Percentiles rank a stretch among this genome's conserved stretches.
phyloP scores from a whole-genome alignment of 2,888 invertebrate species.

The Morpho achilles region DNA sequence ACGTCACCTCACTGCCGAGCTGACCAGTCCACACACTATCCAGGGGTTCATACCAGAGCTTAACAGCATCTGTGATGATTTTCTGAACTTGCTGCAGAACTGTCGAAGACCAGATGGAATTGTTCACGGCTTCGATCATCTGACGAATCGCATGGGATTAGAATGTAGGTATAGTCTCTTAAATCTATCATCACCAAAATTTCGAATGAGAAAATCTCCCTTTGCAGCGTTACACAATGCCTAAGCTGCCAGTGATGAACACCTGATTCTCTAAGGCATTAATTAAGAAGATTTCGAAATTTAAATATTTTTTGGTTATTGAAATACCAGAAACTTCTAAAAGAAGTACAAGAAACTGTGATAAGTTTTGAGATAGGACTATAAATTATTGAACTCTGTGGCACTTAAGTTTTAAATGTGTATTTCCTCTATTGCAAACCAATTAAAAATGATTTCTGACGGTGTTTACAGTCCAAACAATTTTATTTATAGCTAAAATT shows the following conservation, averaged over 20 bases:
- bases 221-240: too few species aligned
- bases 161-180: conserved; percentile 80
- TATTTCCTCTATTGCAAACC: background rate
- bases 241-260: too few species aligned
- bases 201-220: background rate
- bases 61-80: conserved; percentile 87
- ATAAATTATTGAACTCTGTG: background rate
- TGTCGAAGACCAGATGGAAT: conserved; percentile 71
- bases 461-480: too few species aligned
- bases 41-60: conserved; percentile 86
- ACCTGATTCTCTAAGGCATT: too few species aligned
- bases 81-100: conserved; percentile 81
- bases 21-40: conserved; percentile 88
- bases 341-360: too few species aligned
- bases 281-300: too few species aligned
- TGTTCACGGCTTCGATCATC: conserved; percentile 83
- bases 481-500: background rate
- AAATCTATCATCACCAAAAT: background rate
- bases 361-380: too few species aligned
- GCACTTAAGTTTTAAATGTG: background rate
- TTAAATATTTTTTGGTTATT: too few species aligned
- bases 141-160: conserved; percentile 87
- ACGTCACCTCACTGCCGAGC: conserved; percentile 84
- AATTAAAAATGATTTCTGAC: background rate
- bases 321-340: too few species aligned